These are phyloP conservation scores for Mastigias papua DNA, from an alignment of 30 jellyfish, hydroid and myxozoan species.

Conservation along the genomic window DNA sequence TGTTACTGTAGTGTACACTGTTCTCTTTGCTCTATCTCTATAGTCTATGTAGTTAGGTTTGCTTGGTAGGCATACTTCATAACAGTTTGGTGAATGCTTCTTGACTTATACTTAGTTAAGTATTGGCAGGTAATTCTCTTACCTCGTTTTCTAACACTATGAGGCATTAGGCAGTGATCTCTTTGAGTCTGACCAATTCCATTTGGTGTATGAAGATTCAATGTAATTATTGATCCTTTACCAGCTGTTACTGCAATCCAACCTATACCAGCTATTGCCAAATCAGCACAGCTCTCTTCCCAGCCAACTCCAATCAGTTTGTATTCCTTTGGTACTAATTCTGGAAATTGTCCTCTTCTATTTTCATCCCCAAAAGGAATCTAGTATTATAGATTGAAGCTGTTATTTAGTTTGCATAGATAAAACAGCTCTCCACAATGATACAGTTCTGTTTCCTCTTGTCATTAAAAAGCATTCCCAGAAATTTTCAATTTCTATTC, in stretches of 20 bases:
- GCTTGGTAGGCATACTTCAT: no score
- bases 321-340: constrained; percentile 64
- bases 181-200: constrained; percentile 86
- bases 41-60: no score
- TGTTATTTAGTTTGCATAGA: not conserved
- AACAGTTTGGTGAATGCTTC: no score
- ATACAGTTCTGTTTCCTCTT: not conserved
- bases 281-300: constrained; percentile 72
- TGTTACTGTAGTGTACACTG: no score
- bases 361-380: constrained; percentile 82
- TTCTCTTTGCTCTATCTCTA: no score
- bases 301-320: constrained; percentile 76
- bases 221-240: constrained; percentile 32
- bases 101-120: not conserved
- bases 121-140: not conserved
- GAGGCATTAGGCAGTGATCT: constrained; percentile 80
- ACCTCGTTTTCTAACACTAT: constrained; percentile 84
- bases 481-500: no score
- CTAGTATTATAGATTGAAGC: constrained; percentile 19
- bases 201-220: constrained; percentile 85
- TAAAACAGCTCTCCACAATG: not conserved
- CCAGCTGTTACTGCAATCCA: constrained; percentile 94
- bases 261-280: constrained; percentile 90
- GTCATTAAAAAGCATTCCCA: not conserved
- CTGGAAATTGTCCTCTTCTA: constrained; percentile 74